Conservation (phyloP, 2,797 vertebrate genomes). For the Acrossocheilus fasciatus region DNA sequence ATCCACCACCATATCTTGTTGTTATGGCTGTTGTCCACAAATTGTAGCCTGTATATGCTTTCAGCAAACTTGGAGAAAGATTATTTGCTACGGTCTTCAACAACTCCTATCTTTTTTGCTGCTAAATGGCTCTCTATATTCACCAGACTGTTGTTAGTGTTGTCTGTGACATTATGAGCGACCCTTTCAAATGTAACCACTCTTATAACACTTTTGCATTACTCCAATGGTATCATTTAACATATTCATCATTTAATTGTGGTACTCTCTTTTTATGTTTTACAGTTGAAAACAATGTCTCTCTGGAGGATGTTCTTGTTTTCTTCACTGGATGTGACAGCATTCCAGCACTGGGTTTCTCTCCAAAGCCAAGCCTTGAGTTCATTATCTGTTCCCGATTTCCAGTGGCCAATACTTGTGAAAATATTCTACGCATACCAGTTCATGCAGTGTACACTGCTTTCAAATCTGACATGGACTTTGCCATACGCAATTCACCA, state of each 20-base stretch:
- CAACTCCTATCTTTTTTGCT: too few relatives aligned
- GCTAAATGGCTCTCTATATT: too few relatives aligned
- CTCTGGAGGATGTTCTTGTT: slow-evolving; percentile 40
- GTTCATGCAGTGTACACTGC: slow-evolving; percentile 27
- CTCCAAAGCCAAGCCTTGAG: slow-evolving; percentile 41
- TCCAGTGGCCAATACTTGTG: slow-evolving; percentile 28
- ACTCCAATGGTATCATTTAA: background rate
- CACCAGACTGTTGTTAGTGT: background rate
- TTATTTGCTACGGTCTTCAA: background rate
- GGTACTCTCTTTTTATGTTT: slow-evolving; percentile 27
- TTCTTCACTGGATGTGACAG: slow-evolving; percentile 50
- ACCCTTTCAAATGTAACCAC: background rate
- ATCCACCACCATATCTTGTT: too few relatives aligned
- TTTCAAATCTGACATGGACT: slow-evolving; percentile 45
- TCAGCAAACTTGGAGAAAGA: too few relatives aligned
- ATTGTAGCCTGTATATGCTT: too few relatives aligned
- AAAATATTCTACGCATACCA: slow-evolving; percentile 32
- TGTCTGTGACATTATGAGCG: background rate
- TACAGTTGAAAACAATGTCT: slow-evolving; percentile 46
- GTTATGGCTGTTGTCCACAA: too few relatives aligned
- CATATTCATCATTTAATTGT: slow-evolving; percentile 22
- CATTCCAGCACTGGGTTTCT: slow-evolving; percentile 44
- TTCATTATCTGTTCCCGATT: slow-evolving; percentile 38
- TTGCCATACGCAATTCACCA: slow-evolving; percentile 35
- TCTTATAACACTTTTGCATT: background rate